phyloP scores from a whole-genome alignment of 2,797 vertebrate species.

The Tangara arthus region DNA sequence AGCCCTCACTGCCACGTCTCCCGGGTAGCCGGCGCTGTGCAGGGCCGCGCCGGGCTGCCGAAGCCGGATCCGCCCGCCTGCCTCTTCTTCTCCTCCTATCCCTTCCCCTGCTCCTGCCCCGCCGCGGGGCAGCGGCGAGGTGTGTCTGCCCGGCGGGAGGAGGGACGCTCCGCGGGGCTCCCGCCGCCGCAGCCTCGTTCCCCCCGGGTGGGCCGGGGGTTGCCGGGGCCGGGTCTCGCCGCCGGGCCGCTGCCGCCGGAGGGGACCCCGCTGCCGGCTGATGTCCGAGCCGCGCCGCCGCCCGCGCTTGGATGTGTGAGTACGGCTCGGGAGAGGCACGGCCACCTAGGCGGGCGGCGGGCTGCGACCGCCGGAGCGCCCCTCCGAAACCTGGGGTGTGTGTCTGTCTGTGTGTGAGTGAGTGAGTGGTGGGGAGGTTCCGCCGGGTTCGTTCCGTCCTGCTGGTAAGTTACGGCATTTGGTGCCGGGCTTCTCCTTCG shows the following conservation, averaged over 20 bases:
- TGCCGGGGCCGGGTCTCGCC: not conserved
- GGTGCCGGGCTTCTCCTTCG: not conserved
- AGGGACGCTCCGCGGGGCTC: not conserved
- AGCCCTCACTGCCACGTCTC: slow-evolving; percentile 57
- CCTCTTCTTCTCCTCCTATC: not conserved
- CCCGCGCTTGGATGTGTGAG: not conserved
- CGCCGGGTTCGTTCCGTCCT: not conserved
- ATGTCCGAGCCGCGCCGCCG: not conserved
- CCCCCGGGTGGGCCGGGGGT: not conserved
- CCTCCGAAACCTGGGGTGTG: not conserved
- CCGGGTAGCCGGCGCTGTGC: not conserved
- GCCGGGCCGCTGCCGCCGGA: not conserved
- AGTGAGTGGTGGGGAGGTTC: not conserved
- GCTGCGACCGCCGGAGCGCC: not conserved
- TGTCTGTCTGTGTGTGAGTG: not conserved
- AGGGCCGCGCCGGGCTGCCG: not conserved
- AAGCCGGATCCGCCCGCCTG: not conserved
- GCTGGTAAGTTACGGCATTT: accelerated
- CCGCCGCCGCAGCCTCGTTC: not conserved
- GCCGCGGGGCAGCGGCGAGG: not conserved
- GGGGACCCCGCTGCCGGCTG: not conserved
- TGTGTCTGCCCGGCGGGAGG: not conserved
- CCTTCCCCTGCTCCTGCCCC: not conserved
- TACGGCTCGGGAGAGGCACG: not conserved
- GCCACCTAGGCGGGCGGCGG: not conserved